These are phyloP conservation scores for Aurelia aurita complex sp. Pacific DNA, from an alignment of 30 jellyfish, hydroid and myxozoan genomes.

Conservation along the genomic window DNA sequence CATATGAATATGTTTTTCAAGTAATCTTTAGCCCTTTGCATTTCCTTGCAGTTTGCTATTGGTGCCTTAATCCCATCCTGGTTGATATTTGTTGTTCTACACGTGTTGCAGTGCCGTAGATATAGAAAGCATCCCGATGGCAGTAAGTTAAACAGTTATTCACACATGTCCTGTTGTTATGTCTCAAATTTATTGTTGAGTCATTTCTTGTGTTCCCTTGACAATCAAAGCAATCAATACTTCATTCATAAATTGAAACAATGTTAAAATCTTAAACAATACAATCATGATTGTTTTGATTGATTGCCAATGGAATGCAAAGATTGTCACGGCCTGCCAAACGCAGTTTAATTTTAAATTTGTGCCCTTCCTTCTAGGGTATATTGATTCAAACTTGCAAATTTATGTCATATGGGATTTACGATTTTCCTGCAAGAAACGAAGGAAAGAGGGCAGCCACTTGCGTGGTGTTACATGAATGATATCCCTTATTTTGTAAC, in stretches of 20 bases:
- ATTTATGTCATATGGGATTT: no score
- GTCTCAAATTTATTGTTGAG: no score
- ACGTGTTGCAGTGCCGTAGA: constrained; percentile 36
- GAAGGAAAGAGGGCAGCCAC: no score
- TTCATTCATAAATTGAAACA: no score
- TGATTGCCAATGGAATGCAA: no score
- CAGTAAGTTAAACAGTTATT: background rate
- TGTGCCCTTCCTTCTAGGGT: background rate
- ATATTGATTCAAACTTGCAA: background rate
- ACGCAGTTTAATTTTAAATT: background rate
- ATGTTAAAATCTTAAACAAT: no score
- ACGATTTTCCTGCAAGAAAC: no score
- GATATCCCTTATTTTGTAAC: no score
- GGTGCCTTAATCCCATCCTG: constrained; percentile 22
- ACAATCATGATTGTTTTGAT: no score
- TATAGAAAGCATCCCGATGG: constrained; percentile 39
- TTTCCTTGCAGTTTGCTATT: constrained; percentile 20
- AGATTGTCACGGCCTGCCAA: background rate
- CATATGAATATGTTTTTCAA: background rate
- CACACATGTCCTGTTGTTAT: background rate
- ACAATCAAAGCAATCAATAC: no score
- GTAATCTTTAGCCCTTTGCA: background rate
- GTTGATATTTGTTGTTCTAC: constrained; percentile 34
- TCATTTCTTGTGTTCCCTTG: no score
- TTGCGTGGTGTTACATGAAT: no score